phyloP scores from a whole-genome alignment of 2,797 vertebrate genomes.

The Danio kyathit region DNA sequence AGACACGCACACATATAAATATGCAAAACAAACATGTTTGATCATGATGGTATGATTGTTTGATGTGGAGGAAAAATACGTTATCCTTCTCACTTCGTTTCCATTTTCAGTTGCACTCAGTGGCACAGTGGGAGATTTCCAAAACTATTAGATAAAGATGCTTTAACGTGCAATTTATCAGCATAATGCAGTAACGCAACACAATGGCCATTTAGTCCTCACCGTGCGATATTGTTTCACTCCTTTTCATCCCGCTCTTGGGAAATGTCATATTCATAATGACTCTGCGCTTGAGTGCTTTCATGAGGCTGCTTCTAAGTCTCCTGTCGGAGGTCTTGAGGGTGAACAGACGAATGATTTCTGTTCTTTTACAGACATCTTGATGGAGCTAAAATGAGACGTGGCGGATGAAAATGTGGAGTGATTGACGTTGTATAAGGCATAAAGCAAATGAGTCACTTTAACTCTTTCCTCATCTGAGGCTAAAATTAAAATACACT shows the following conservation, averaged over 20 bases:
- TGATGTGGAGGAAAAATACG: not conserved
- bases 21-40: not conserved
- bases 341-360: slow-evolving; percentile 28
- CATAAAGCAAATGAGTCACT: slow-evolving; percentile 13
- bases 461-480: not conserved
- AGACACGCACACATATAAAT: not conserved
- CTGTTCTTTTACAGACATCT: slow-evolving; percentile 31
- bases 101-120: slow-evolving; percentile 12
- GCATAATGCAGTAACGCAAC: slow-evolving; percentile 14
- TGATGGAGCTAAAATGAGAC: slow-evolving; percentile 39
- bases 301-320: slow-evolving; percentile 27
- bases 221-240: slow-evolving; percentile 8
- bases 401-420: slow-evolving; percentile 24
- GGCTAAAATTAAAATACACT: not conserved
- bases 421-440: slow-evolving; percentile 18
- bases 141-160: slow-evolving; percentile 25
- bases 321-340: slow-evolving; percentile 38
- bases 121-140: slow-evolving; percentile 9
- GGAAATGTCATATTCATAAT: slow-evolving; percentile 43
- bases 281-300: slow-evolving; percentile 32
- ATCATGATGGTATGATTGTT: too few relatives aligned
- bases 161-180: slow-evolving; percentile 30
- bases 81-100: not conserved
- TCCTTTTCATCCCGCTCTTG: slow-evolving; percentile 26
- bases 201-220: slow-evolving; percentile 13